These are phyloP conservation scores for Cantharis nigra DNA, from an alignment of 2,888 invertebrate species.

Conservation along the genomic window DNA sequence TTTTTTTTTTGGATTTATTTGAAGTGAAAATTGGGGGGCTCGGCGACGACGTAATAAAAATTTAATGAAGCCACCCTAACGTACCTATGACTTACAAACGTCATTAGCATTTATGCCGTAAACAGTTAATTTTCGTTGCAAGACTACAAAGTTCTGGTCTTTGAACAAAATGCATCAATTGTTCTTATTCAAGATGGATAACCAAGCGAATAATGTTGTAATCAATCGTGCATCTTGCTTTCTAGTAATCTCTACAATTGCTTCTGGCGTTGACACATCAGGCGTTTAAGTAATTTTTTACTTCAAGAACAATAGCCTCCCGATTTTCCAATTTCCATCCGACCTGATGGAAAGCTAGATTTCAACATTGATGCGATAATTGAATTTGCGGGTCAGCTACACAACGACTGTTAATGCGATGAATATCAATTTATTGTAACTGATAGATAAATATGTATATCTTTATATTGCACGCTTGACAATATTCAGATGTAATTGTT, in stretches of 20 bases:
- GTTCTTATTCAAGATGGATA: background rate
- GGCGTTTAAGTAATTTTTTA: background rate
- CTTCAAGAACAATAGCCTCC: background rate
- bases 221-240: background rate
- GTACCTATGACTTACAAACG: no score
- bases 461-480: no score
- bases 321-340: background rate
- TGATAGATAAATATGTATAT: background rate
- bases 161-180: background rate
- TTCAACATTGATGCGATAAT: background rate
- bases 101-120: no score
- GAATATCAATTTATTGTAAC: background rate
- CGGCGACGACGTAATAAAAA: no score
- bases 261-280: background rate
- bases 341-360: background rate
- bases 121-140: background rate
- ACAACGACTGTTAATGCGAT: background rate
- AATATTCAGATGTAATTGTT: no score
- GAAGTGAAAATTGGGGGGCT: no score
- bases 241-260: background rate
- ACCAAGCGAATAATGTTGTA: background rate
- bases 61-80: no score
- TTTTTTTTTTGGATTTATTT: no score
- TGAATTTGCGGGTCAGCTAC: background rate
- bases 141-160: no score